Base-by-base conservation (phyloP, 2,797 vertebrate genomes). In the Danio choprae region DNA sequence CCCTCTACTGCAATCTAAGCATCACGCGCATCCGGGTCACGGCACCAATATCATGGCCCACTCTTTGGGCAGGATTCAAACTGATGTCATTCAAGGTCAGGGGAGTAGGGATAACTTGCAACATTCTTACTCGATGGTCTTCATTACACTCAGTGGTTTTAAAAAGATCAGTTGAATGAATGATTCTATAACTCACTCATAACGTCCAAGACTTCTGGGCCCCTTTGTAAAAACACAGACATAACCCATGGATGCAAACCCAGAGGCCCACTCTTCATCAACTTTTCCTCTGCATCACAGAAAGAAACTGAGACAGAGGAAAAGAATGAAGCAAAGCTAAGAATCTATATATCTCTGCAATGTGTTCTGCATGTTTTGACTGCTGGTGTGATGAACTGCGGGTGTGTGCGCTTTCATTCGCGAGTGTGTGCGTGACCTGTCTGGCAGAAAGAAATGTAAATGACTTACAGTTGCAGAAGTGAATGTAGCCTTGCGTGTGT, bases 361-460 rank as follows among this genome's bases (percentile, higher is more conserved):
- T 58, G 53, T 4, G n/a, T 83, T 80, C 46, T 50, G 18, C 43
- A 29, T 70, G 64, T 60, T 78, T 70, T 70, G 56, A 53, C 29
- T 76, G 79, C 48, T 81, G 69, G 70, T 69, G 58, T 75, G 44
- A 73, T 65, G 60, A 79, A 79, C 75, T 62, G 12, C 65, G 56
- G 50, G 59, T 69, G 75, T 75, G 74, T 63, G 53, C 44, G 65
- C 68, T 63, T 67, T 67, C 50, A 59, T 48, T 46, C 69, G 44
- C 56, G 46, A 53, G 67, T 44, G 67, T 16, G 78, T 59, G 70
- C 55, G 77, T 82, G 80, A 77, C 70, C 59, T 13, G 85, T 80
- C 82, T 86, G 79, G 81, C 81, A 84, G 81, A 83, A 84, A 81
- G 81, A 84, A 83, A 83, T 86, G 76, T 83, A 83, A 84, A 86